Percentiles rank a stretch among this genome's conserved stretches.
These are phyloP conservation scores for Linnaemya vulpina DNA, from an alignment of 2,888 invertebrate species.

Conservation along the genomic window DNA sequence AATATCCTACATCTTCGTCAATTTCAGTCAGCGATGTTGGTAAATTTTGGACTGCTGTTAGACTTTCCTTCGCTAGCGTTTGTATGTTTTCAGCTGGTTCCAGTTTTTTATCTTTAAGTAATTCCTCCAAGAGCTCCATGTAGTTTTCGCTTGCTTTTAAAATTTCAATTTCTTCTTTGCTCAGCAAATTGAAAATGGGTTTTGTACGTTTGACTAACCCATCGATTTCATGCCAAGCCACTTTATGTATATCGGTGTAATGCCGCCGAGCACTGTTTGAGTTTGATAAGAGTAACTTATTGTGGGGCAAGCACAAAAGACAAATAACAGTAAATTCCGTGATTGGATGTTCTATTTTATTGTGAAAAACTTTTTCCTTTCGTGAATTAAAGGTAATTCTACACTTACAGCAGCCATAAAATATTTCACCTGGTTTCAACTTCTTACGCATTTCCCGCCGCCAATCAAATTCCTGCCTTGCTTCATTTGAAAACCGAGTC, in stretches of 20 bases:
- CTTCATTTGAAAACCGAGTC: conserved; percentile 49
- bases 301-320: conserved; percentile 54
- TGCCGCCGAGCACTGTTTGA: conserved; percentile 46
- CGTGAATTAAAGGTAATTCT: conserved; percentile 50
- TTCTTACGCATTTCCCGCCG: conserved; percentile 53
- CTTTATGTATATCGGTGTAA: conserved; percentile 62
- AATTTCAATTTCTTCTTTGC: conserved; percentile 47
- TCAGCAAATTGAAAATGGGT: conserved; percentile 43
- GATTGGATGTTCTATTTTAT: conserved; percentile 61
- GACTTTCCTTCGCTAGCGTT: background rate
- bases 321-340: conserved; percentile 54
- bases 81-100: conserved; percentile 13
- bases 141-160: conserved; percentile 54
- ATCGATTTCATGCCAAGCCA: conserved; percentile 66
- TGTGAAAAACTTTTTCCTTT: conserved; percentile 59
- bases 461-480: conserved; percentile 56
- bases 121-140: conserved; percentile 33
- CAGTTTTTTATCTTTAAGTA: conserved; percentile 44
- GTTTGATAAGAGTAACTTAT: conserved; percentile 38
- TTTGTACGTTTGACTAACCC: conserved; percentile 59
- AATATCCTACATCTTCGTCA: background rate
- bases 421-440: conserved; percentile 54
- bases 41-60: conserved; percentile 41
- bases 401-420: conserved; percentile 59
- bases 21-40: background rate